phyloP scores from a whole-genome alignment of 2,113 vertebrate species.

The Macroglossus sobrinus region DNA sequence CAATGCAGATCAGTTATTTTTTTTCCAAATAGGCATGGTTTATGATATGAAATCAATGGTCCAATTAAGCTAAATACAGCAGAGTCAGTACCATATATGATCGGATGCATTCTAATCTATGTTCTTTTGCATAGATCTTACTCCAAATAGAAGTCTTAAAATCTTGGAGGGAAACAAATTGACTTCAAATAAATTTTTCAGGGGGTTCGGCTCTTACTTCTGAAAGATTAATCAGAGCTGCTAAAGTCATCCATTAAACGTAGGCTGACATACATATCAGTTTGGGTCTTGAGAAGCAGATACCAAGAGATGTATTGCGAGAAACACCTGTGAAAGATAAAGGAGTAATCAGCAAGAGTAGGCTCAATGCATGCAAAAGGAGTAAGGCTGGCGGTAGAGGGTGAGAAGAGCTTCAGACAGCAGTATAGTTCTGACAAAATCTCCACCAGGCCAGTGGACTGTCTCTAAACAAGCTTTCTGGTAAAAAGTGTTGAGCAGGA shows the following conservation, averaged over 20 bases:
- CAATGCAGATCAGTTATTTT: background rate
- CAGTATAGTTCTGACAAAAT: background rate
- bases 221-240: background rate
- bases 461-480: background rate
- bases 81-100: background rate
- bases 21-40: background rate
- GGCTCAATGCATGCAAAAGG: background rate
- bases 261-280: background rate
- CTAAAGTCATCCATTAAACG: background rate
- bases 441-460: background rate
- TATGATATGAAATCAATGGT: background rate
- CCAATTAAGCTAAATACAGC: background rate
- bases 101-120: background rate
- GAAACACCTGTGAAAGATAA: background rate
- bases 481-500: background rate
- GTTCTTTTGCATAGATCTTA: background rate
- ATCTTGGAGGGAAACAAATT: background rate
- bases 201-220: background rate
- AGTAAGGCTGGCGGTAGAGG: background rate
- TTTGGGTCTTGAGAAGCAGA: background rate
- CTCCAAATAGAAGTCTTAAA: background rate
- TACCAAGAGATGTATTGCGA: background rate
- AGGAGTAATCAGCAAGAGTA: background rate
- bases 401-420: background rate
- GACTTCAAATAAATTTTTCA: background rate